Evolutionary conservation across 2,113 vertebrate genomes (phyloP).

Genomic region (Oryzias curvinotus): DNA sequence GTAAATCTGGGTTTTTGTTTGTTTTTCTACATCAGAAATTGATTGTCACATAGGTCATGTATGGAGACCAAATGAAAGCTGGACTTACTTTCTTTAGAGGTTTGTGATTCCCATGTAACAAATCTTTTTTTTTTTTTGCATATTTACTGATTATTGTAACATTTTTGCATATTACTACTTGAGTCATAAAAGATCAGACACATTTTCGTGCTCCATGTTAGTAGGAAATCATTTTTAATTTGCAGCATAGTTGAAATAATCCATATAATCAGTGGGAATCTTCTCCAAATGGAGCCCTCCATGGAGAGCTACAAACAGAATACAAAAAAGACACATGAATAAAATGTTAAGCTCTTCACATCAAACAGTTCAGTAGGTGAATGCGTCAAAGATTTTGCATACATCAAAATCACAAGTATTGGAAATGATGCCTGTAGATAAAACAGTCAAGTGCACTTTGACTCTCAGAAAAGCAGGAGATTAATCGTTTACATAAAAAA

Average conservation of each 20-base stretch:
- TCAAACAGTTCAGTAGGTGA: not conserved
- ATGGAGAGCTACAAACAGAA: not conserved
- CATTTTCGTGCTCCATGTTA: not conserved
- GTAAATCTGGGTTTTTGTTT: too few species aligned
- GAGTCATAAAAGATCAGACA: not conserved
- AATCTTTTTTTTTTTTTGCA: too few species aligned
- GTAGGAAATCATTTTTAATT: too few species aligned
- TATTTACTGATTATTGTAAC: too few species aligned
- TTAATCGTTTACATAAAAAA: too few species aligned
- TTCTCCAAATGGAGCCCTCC: not conserved
- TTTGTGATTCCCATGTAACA: too few species aligned
- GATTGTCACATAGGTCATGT: too few species aligned
- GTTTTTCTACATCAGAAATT: too few species aligned
- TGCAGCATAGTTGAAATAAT: not conserved
- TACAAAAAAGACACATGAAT: not conserved
- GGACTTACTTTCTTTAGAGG: too few species aligned
- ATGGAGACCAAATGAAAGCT: too few species aligned
- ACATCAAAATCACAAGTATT: not conserved
- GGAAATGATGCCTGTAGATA: not conserved
- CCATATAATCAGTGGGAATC: not conserved
- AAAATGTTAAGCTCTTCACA: not conserved
- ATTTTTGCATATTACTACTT: too few species aligned
- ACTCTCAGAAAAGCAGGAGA: slow-evolving; percentile 7
- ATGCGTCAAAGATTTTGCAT: slow-evolving; percentile 2
- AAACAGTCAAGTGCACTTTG: slow-evolving; percentile 13